Conservation (phyloP, 2,797 vertebrate species). For the Columba guinea region DNA sequence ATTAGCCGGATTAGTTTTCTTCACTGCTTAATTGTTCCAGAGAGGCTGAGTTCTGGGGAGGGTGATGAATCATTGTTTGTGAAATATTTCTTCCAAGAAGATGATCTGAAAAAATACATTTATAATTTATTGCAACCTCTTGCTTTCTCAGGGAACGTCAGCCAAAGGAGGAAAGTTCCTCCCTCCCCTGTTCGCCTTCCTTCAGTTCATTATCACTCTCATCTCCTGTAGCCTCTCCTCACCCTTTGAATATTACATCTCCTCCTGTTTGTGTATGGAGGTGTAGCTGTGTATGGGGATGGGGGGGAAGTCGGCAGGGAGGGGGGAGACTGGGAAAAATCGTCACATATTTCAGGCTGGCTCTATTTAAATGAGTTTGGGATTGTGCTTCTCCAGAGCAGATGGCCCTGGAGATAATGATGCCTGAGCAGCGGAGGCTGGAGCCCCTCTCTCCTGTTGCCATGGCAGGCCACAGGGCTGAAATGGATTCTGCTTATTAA, state of each 20-base stretch:
- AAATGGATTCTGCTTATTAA: conserved; percentile 86
- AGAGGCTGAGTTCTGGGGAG: conserved; percentile 34
- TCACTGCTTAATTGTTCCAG: conserved; percentile 51
- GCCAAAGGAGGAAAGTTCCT: conserved; percentile 53
- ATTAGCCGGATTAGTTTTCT: conserved; percentile 30
- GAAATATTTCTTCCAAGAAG: conserved; percentile 60
- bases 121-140: conserved; percentile 54
- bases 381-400: conserved; percentile 80
- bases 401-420: conserved; percentile 87
- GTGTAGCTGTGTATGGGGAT: not conserved
- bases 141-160: not conserved
- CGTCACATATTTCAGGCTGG: conserved; percentile 68
- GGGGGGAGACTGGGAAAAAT: conserved; percentile 5
- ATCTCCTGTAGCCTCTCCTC: conserved; percentile 20
- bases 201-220: conserved; percentile 15
- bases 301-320: not conserved
- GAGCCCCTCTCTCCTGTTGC: conserved; percentile 76
- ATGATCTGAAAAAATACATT: conserved; percentile 43
- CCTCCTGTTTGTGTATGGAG: not conserved
- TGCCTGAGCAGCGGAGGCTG: conserved; percentile 74
- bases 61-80: conserved; percentile 57
- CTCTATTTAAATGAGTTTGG: conserved; percentile 80
- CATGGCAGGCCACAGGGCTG: conserved; percentile 81
- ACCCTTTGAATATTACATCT: conserved; percentile 35
- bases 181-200: conserved; percentile 14